Conservation (phyloP, 1,140 invertebrate genomes). For the Hyles euphorbiae region DNA sequence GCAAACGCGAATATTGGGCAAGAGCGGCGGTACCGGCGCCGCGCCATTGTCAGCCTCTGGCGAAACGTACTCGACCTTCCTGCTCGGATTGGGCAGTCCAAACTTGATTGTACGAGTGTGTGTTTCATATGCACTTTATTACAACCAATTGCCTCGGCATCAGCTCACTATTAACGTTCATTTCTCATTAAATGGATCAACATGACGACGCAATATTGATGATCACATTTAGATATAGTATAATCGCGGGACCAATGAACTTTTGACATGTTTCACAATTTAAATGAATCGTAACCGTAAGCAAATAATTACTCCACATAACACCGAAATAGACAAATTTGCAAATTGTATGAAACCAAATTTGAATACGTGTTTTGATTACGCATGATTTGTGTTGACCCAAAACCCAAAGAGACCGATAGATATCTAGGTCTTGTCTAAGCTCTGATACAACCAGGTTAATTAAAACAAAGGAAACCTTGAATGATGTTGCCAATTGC, state of each 20-base stretch:
- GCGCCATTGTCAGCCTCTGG: slow-evolving; percentile 60
- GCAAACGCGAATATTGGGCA: slow-evolving; percentile 58
- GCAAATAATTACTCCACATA: slow-evolving; percentile 1
- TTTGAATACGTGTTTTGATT: not conserved
- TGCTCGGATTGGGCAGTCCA: slow-evolving; percentile 56
- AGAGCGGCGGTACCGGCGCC: slow-evolving; percentile 42
- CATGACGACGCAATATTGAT: too few species aligned
- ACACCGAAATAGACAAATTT: too few species aligned
- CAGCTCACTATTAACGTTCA: too few species aligned
- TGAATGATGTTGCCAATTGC: slow-evolving; percentile 31
- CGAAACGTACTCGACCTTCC: slow-evolving; percentile 65
- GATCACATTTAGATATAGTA: too few species aligned
- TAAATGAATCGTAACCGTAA: not conserved
- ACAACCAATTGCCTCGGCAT: too few species aligned
- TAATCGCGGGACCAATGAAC: too few species aligned
- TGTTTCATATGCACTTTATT: slow-evolving; percentile 5
- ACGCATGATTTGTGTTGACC: slow-evolving; percentile 3
- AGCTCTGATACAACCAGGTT: slow-evolving; percentile 12
- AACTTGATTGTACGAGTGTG: slow-evolving; percentile 48
- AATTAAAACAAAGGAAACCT: slow-evolving; percentile 31
- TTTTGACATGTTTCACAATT: slow-evolving; percentile 1
- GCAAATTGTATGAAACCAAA: too few species aligned
- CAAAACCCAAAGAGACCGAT: slow-evolving; percentile 3
- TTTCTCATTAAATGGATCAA: too few species aligned
- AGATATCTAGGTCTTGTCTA: slow-evolving; percentile 12